Conservation (phyloP, 2,797 vertebrate species). For the Rallus crepitans region DNA sequence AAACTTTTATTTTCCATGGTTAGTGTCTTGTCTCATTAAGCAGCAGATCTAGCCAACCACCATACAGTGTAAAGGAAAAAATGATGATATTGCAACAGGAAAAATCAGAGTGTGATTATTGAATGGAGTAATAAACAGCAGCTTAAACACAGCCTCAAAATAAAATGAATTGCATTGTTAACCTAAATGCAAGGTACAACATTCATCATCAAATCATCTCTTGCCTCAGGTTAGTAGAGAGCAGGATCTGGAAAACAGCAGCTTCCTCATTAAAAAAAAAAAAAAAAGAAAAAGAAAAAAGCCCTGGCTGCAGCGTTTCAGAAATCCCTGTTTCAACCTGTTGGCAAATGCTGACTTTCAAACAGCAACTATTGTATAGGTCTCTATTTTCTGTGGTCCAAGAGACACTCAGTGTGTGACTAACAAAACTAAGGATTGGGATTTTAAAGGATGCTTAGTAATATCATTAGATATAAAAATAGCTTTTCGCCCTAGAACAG, state of each 20-base stretch:
- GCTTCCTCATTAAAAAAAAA: neutral
- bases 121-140: neutral
- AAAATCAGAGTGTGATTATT: neutral
- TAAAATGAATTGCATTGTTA: neutral
- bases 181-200: neutral
- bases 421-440: neutral
- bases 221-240: neutral
- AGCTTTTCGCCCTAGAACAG: neutral
- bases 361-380: neutral
- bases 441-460: slow-evolving; percentile 7
- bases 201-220: neutral
- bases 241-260: neutral
- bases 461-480: neutral
- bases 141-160: neutral
- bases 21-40: neutral
- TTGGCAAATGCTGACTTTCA: slow-evolving; percentile 33
- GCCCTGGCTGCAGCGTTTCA: neutral
- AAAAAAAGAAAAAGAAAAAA: neutral
- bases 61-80: neutral
- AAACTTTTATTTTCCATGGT: neutral
- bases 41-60: neutral
- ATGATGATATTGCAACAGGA: neutral
- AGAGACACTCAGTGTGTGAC: neutral
- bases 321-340: slow-evolving; percentile 44
- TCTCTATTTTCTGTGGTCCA: neutral